Percentiles rank a stretch among this genome's conserved stretches.
phyloP scores from a whole-genome alignment of 2,797 vertebrate genomes.

The Fistularia tabacaria region DNA sequence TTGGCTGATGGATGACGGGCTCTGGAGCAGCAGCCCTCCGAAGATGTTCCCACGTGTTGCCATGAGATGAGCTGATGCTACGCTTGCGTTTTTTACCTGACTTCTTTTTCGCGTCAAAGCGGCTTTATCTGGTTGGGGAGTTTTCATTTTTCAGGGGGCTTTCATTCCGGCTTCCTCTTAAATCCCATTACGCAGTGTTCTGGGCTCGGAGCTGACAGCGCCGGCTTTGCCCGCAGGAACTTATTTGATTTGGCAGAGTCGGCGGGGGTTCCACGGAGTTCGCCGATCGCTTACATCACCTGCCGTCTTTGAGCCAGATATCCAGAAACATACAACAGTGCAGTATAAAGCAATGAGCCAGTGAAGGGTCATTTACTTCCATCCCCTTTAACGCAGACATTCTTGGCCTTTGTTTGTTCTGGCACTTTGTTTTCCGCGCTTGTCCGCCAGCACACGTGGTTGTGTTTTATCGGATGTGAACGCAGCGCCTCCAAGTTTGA shows the following conservation, averaged over 20 bases:
- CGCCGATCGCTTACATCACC: no score
- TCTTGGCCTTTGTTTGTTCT: no score
- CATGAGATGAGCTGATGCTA: neutral
- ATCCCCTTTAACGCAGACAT: no score
- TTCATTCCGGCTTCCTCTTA: neutral
- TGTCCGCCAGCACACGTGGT: no score
- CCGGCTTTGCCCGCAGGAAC: neutral
- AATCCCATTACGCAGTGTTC: neutral
- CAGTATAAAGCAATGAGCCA: no score
- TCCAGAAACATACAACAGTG: no score
- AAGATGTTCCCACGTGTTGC: neutral
- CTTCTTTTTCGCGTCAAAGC: neutral
- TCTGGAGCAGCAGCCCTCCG: no score
- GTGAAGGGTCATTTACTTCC: no score
- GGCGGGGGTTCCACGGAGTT: no score
- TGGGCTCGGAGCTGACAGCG: neutral
- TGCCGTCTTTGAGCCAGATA: neutral
- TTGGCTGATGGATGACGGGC: conserved; percentile 15
- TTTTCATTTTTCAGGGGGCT: no score
- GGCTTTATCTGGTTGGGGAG: neutral
- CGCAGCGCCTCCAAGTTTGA: neutral
- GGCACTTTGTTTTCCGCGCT: no score
- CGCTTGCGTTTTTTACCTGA: neutral
- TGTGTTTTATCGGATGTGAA: no score
- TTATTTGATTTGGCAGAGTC: neutral